Percentiles rank a stretch among this genome's conserved stretches.
Conservation (phyloP, 2,888 invertebrate species). For the Eupithecia vulgata region DNA sequence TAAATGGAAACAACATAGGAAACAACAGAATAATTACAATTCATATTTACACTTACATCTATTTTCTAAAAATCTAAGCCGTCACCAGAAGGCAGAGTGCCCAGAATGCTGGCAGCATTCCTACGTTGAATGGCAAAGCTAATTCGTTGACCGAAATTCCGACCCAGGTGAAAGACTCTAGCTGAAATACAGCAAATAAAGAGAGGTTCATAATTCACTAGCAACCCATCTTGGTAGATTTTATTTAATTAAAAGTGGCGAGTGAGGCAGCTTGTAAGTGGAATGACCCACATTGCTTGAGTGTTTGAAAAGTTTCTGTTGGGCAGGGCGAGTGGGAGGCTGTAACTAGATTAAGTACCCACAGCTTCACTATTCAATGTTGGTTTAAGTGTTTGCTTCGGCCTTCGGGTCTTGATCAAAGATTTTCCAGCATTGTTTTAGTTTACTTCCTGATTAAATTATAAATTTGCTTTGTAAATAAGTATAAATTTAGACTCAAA, state of each 20-base stretch:
- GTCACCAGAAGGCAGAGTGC: no score
- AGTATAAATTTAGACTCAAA: neutral
- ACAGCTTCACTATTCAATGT: slow-evolving; percentile 3
- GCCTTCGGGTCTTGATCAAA: slow-evolving; percentile 1
- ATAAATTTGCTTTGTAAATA: neutral
- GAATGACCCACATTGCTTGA: slow-evolving; percentile 33
- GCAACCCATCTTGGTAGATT: slow-evolving; percentile 19
- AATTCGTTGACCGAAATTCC: no score
- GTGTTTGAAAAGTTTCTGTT: slow-evolving; percentile 31
- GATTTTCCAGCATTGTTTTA: neutral
- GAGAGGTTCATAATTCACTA: slow-evolving; percentile 18
- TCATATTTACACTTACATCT: no score
- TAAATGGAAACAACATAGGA: no score
- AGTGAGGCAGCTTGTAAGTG: slow-evolving; percentile 28
- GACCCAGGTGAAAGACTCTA: neutral
- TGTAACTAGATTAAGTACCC: slow-evolving; percentile 24
- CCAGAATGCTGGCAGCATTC: no score
- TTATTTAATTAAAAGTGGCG: slow-evolving; percentile 32
- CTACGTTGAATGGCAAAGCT: no score
- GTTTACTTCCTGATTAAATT: neutral
- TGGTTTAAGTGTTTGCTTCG: neutral
- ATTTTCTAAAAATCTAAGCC: no score
- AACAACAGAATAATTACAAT: no score
- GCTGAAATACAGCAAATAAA: slow-evolving; percentile 17
- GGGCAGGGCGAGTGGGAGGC: slow-evolving; percentile 12